Percentiles rank a stretch among this genome's conserved stretches.
These are phyloP conservation scores for Aegithalos caudatus DNA, from an alignment of 2,113 vertebrate genomes.

Conservation along the genomic window DNA sequence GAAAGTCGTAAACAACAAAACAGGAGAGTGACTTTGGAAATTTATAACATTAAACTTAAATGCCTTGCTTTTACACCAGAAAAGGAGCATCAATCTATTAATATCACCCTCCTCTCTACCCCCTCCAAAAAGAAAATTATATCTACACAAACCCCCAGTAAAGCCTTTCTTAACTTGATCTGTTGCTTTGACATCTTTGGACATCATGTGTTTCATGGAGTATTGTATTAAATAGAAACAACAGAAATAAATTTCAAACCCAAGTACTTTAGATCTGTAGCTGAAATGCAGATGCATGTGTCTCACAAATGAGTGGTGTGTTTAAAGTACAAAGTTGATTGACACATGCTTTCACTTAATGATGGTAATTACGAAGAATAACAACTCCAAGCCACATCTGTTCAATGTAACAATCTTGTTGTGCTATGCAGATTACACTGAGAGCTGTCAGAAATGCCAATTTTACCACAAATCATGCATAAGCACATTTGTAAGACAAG, in stretches of 20 bases:
- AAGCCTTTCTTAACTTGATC: neutral
- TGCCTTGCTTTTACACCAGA: neutral
- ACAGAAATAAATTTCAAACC: neutral
- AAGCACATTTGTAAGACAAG: conserved; percentile 78
- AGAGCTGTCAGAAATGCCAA: conserved; percentile 82
- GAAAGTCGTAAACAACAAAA: neutral
- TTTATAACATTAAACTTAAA: neutral
- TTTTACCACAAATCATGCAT: conserved; percentile 73
- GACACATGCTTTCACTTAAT: conserved; percentile 97
- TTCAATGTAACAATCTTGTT: conserved; percentile 82
- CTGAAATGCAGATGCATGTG: conserved; percentile 66
- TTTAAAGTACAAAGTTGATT: conserved; percentile 90
- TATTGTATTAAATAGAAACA: neutral
- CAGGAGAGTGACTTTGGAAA: neutral
- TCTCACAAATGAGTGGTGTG: conserved; percentile 70
- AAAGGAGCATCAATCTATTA: neutral
- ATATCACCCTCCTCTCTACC: neutral
- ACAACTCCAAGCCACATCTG: conserved; percentile 91
- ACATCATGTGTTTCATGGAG: neutral
- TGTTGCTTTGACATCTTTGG: neutral
- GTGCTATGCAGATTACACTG: conserved; percentile 68
- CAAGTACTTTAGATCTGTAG: neutral
- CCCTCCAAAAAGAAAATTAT: neutral
- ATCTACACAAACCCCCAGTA: neutral
- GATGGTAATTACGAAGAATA: conserved; percentile 97